These are phyloP conservation scores for Tolmerus cingulatus DNA, from an alignment of 2,888 invertebrate species.

Conservation along the genomic window DNA sequence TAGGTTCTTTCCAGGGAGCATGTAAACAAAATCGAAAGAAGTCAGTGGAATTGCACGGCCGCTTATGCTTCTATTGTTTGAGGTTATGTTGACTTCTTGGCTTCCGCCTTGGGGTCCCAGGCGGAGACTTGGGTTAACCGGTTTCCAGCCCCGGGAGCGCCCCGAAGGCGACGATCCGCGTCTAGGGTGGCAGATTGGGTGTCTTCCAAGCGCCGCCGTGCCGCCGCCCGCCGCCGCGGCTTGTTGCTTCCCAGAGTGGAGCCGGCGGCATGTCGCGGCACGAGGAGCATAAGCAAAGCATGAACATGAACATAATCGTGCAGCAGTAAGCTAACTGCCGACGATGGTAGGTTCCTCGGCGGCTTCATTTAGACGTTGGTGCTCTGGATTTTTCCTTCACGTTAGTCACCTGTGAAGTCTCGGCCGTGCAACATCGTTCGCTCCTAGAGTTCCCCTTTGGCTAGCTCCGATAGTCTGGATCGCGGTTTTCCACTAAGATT, in stretches of 20 bases:
- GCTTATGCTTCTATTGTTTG: constrained; percentile 17
- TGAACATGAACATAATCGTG: constrained; percentile 6
- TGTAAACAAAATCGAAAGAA: constrained; percentile 32
- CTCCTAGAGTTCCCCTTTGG: background rate
- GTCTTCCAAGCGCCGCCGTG: background rate
- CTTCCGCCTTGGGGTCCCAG: constrained; percentile 8
- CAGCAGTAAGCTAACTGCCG: constrained; percentile 32
- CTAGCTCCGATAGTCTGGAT: background rate
- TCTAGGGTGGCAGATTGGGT: background rate
- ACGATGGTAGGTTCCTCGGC: constrained; percentile 32
- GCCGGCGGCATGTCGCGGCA: background rate
- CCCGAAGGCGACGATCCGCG: background rate
- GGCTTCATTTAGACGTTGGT: constrained; percentile 33
- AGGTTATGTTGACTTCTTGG: constrained; percentile 34
- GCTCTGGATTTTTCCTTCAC: constrained; percentile 30
- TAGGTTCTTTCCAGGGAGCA: background rate
- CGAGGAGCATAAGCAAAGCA: background rate
- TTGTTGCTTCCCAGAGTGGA: background rate
- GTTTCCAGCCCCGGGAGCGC: background rate
- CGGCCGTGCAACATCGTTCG: constrained; percentile 29
- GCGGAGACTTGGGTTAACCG: background rate
- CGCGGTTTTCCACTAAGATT: background rate
- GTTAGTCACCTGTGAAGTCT: constrained; percentile 38
- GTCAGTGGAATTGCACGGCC: constrained; percentile 11
- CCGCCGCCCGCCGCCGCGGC: background rate